Percentiles rank a stretch among this genome's conserved stretches.
Conservation (phyloP, 2,113 vertebrate genomes). For the Lagopus leucura region DNA sequence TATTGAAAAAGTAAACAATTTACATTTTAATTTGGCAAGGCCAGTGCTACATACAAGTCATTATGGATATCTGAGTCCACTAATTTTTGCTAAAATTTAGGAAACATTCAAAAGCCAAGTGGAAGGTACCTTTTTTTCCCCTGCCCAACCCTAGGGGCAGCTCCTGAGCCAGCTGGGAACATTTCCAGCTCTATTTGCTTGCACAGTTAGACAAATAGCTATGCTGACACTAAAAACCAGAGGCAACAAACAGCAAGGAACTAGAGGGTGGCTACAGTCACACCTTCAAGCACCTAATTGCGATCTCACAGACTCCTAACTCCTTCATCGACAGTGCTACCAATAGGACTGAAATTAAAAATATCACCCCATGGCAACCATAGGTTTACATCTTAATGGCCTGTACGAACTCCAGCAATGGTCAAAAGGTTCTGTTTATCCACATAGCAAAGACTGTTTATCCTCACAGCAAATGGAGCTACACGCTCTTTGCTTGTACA, state of each 20-base stretch:
- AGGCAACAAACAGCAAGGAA: neutral
- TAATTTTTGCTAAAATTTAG: neutral
- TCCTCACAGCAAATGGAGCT: slow-evolving; percentile 18
- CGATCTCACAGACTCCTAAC: fast-evolving
- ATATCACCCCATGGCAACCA: neutral
- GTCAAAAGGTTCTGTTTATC: slow-evolving; percentile 26
- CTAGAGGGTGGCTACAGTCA: neutral
- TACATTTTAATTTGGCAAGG: neutral
- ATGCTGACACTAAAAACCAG: neutral
- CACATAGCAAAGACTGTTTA: slow-evolving; percentile 3
- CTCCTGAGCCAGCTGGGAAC: neutral
- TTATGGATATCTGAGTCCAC: neutral
- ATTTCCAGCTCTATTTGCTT: neutral
- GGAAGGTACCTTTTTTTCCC: neutral
- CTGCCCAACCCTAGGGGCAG: neutral
- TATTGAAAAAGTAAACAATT: neutral
- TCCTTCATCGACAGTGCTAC: fast-evolving
- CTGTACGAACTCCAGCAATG: neutral
- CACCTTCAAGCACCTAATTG: neutral
- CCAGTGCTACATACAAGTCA: neutral
- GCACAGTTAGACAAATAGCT: neutral
- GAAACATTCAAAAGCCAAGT: neutral
- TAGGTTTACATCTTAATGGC: fast-evolving
- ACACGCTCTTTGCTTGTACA: neutral
- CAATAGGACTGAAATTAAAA: fast-evolving